phyloP scores from a whole-genome alignment of 2,113 vertebrate genomes.

The Cyprinodon brontotheroides region DNA sequence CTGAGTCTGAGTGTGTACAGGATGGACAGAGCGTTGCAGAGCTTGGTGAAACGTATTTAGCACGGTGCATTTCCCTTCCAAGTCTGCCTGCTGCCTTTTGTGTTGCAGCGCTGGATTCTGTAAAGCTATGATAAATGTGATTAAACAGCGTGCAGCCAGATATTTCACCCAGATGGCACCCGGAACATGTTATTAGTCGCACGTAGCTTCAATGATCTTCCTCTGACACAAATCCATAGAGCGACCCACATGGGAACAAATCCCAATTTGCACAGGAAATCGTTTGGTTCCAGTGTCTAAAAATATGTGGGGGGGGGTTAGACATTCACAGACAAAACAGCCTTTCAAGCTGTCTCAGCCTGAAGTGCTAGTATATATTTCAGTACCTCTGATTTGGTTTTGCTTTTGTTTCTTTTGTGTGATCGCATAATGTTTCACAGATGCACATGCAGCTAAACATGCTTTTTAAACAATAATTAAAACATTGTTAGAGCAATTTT shows the following conservation, averaged over 20 bases:
- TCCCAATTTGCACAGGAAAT: slow-evolving; percentile 21
- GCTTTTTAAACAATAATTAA: background rate
- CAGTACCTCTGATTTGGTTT: background rate
- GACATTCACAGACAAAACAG: slow-evolving; percentile 2
- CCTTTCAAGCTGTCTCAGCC: background rate
- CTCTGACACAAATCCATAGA: slow-evolving; percentile 55
- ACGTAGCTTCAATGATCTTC: slow-evolving; percentile 37
- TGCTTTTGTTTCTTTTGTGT: background rate
- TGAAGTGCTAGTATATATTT: background rate
- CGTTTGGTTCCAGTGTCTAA: slow-evolving; percentile 15
- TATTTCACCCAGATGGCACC: slow-evolving; percentile 42
- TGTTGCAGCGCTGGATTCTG: slow-evolving; percentile 7
- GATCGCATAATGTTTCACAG: background rate
- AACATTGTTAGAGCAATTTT: background rate
- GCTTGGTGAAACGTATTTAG: background rate
- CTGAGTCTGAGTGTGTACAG: background rate
- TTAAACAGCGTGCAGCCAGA: slow-evolving; percentile 30
- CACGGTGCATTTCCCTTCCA: background rate
- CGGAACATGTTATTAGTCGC: slow-evolving; percentile 35
- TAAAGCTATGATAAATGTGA: slow-evolving; percentile 20
- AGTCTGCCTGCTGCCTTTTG: background rate
- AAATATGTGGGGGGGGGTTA: slow-evolving; percentile 25
- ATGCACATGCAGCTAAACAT: background rate
- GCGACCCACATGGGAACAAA: slow-evolving; percentile 29
- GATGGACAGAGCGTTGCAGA: background rate